Evolutionary conservation across 2,113 vertebrate species (phyloP), one percentile per base, ranked within the genome.

Genomic region (Tetrax tetrax): DNA sequence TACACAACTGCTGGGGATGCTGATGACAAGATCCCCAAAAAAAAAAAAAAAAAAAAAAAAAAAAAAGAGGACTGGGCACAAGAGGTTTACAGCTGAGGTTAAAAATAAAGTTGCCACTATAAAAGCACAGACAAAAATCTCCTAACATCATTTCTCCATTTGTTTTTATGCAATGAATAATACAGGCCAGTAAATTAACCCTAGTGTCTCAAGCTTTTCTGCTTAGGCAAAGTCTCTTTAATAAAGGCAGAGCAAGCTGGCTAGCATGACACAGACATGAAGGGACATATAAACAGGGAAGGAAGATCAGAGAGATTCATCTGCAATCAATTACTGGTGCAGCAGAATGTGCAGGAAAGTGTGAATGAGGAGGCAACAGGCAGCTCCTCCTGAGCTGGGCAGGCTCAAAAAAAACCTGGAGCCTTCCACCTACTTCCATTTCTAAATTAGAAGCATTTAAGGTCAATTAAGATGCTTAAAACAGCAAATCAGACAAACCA

Each of bases 381-480:
- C 86, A 92, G 69, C 86, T 87, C 64, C 86, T 96, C 86, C 83
- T 53, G 41, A 43, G 41, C 64, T 91, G 93, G 89, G 72, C 72
- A 92, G 65, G 54, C 80, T 66, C 65, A 61, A 85, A 76, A 89
- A 92, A 43, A 43, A 16, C 14, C 83, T 95, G 2, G 0, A 93
- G 95, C 80, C 41, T 93, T 96, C 90, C 80, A 96, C 92, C 90
- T 92, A 95, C 83, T 81, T 87, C 80, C 50, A 8, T 63, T 79
- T 93, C 95, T 91, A 94, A 96, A 94, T 87, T 87, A 89, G 83
- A 96, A 95, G 92, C 80, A 91, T 94, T 93, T 95, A 89, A 92
- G 81, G 94, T 89, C 74, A 95, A 95, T 94, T 96, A 96, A 95
- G 74, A 82, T 76, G 89, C 86, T 95, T 92, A 95, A 96, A 96